phyloP scores from a whole-genome alignment of 2,888 invertebrate genomes.

The Allophyes oxyacanthae region DNA sequence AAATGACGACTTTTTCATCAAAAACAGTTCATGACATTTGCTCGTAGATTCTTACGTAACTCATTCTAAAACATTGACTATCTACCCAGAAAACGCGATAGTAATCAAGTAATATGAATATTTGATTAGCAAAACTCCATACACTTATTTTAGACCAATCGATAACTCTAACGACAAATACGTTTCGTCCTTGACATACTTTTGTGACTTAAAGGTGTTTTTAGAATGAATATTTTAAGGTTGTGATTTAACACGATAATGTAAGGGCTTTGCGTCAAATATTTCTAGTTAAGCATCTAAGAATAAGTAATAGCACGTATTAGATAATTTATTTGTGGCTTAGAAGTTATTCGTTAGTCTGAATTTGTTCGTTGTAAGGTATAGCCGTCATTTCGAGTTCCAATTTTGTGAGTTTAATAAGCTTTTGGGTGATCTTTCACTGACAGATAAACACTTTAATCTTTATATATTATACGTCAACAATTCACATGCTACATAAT shows the following conservation, averaged over 20 bases:
- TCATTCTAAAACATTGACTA: background rate
- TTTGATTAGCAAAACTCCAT: slow-evolving; percentile 14
- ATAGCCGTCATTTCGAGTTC: background rate
- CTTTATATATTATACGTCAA: too few species aligned
- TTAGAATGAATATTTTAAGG: slow-evolving; percentile 63
- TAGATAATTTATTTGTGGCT: slow-evolving; percentile 9
- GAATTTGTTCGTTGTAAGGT: background rate
- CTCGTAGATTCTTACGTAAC: slow-evolving; percentile 6
- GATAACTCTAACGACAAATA: slow-evolving; percentile 33
- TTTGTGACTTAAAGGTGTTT: slow-evolving; percentile 65
- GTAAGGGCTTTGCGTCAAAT: slow-evolving; percentile 38
- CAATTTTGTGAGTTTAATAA: too few species aligned
- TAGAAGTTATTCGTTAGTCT: slow-evolving; percentile 15
- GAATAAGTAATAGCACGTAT: slow-evolving; percentile 11
- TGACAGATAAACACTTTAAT: too few species aligned
- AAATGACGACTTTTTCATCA: too few species aligned
- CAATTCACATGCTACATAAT: too few species aligned
- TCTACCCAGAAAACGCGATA: slow-evolving; percentile 3
- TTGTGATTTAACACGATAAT: slow-evolving; percentile 48
- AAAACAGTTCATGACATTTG: too few species aligned
- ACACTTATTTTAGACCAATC: slow-evolving; percentile 34
- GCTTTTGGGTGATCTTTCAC: too few species aligned
- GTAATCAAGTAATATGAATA: slow-evolving; percentile 16
- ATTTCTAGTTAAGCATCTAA: slow-evolving; percentile 40
- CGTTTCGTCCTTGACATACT: slow-evolving; percentile 64